A percentile compares a stretch with the other conserved stretches of the same genome.
phyloP scores from a whole-genome alignment of 2,888 invertebrate genomes.

The Silvanus unidentatus region DNA sequence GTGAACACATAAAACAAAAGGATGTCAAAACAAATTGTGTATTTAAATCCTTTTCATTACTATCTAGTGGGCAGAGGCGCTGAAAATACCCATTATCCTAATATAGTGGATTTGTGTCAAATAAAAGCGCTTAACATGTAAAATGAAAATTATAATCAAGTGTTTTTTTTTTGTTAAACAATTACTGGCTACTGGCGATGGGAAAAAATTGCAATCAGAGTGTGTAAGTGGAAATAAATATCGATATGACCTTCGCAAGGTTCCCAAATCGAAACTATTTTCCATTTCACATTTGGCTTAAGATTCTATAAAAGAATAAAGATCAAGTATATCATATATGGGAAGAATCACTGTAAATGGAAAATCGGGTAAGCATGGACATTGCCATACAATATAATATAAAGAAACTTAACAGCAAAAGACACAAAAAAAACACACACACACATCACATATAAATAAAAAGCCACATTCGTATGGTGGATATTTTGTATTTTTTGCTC shows the following conservation, averaged over 20 bases:
- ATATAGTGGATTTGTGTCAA: too few species aligned
- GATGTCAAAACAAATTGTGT: too few species aligned
- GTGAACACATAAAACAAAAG: too few species aligned
- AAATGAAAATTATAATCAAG: too few species aligned
- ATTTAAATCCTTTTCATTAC: too few species aligned
- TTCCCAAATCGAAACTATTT: slow-evolving; percentile 41
- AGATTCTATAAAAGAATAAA: slow-evolving; percentile 48
- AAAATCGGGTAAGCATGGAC: slow-evolving; percentile 46
- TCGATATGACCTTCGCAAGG: slow-evolving; percentile 45
- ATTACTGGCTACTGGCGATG: too few species aligned
- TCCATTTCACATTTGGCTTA: slow-evolving; percentile 43
- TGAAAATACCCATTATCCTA: too few species aligned
- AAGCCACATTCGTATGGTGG: slow-evolving; percentile 1
- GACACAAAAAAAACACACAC: slow-evolving; percentile 5
- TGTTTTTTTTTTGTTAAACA: too few species aligned
- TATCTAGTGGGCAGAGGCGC: too few species aligned
- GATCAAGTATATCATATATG: slow-evolving; percentile 50
- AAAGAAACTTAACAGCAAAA: too few species aligned
- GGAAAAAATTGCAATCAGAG: too few species aligned
- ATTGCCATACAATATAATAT: slow-evolving; percentile 23
- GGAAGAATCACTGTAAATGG: slow-evolving; percentile 50
- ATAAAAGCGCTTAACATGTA: too few species aligned
- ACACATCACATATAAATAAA: background rate
- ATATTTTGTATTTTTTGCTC: background rate
- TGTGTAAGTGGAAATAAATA: slow-evolving; percentile 19